phyloP scores from a whole-genome alignment of 2,797 vertebrate genomes.

The Urophycis tenuis region DNA sequence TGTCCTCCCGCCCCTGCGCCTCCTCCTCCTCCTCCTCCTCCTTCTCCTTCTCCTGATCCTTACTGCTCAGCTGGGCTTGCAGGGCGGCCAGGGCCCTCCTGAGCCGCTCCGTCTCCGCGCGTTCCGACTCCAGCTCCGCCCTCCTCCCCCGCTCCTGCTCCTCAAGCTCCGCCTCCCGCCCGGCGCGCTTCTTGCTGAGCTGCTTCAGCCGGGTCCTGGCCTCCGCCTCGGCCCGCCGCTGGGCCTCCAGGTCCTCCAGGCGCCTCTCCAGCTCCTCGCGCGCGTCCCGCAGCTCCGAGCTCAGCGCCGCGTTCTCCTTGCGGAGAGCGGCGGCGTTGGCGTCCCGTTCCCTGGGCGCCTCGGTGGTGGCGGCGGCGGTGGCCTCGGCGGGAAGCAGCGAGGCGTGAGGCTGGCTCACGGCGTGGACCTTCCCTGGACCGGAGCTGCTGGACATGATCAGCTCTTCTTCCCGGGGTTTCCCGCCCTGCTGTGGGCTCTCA shows the following conservation, averaged over 20 bases:
- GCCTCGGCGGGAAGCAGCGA: background rate
- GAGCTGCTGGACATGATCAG: conserved; percentile 12
- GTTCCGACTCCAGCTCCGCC: conserved; percentile 63
- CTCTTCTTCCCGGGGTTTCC: conserved; percentile 25
- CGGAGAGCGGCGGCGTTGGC: conserved; percentile 46
- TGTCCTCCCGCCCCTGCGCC: conserved; percentile 44
- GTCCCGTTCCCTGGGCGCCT: background rate
- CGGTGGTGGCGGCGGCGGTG: background rate
- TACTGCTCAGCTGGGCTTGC: conserved; percentile 44
- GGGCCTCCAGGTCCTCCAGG: conserved; percentile 69
- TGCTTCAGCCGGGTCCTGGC: conserved; percentile 70
- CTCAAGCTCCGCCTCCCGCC: conserved; percentile 51
- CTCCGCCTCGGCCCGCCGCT: conserved; percentile 66
- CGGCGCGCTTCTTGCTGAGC: conserved; percentile 65
- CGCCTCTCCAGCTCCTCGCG: conserved; percentile 67
- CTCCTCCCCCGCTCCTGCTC: conserved; percentile 59
- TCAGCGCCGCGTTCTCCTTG: conserved; percentile 60
- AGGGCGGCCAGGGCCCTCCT: conserved; percentile 50
- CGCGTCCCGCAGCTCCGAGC: conserved; percentile 63
- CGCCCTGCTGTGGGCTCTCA: conserved; percentile 35
- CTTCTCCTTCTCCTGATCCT: conserved; percentile 22
- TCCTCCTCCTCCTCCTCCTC: conserved; percentile 35
- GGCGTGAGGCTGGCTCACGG: background rate
- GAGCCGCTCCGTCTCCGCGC: conserved; percentile 52
- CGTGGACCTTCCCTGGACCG: conserved; percentile 6